These are phyloP conservation scores for Phallusia fumigata DNA, from an alignment of 23 tunicate species.

Conservation along the genomic window DNA sequence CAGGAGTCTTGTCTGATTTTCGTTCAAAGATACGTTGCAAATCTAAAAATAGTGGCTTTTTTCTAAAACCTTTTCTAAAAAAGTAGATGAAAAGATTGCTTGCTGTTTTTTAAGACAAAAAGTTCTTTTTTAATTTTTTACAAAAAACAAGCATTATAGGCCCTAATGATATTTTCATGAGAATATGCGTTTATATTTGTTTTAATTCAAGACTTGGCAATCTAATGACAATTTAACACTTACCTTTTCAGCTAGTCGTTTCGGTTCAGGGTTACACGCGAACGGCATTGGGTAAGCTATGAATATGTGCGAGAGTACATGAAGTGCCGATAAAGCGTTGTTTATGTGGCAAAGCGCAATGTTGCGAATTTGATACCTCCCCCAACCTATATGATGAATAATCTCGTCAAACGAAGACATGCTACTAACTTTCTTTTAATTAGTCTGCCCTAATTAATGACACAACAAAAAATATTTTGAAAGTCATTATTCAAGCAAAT, in stretches of 20 bases:
- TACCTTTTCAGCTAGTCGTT: neutral
- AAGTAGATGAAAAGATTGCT: no score
- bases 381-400: constrained; percentile 10
- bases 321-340: neutral
- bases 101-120: no score
- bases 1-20: neutral
- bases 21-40: neutral
- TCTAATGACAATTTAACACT: neutral
- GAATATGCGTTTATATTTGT: no score
- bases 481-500: no score
- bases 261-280: neutral
- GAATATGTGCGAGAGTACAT: constrained; percentile 24
- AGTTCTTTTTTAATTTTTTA: no score
- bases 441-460: no score
- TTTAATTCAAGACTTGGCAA: no score
- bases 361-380: constrained; percentile 19
- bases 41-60: neutral
- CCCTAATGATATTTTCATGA: no score
- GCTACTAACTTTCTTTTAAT: no score
- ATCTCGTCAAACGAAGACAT: neutral
- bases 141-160: no score
- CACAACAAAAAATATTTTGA: no score
- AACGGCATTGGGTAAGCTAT: constrained; percentile 12
- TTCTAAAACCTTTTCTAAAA: no score
- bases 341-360: neutral